Evolutionary conservation across 2,888 invertebrate genomes (phyloP).

Genomic region (Dexiosoma caninum): DNA sequence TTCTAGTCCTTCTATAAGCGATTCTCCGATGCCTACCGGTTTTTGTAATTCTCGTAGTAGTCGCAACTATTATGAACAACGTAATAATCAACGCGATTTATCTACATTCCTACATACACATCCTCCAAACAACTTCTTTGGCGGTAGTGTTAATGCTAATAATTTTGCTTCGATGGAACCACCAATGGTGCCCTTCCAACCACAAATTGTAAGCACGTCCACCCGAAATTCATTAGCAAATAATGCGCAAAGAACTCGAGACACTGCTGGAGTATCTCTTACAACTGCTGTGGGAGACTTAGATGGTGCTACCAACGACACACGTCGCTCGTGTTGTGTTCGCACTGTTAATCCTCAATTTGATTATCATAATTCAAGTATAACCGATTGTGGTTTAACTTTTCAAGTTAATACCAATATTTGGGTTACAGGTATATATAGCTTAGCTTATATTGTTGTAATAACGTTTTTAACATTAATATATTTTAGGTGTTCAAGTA

Average conservation of each 20-base stretch:
- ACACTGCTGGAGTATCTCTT: slow-evolving; percentile 55
- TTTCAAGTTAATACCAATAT: slow-evolving; percentile 90
- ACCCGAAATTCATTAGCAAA: slow-evolving; percentile 25
- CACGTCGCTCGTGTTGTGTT: slow-evolving; percentile 83
- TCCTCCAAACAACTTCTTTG: slow-evolving; percentile 51
- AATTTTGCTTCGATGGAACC: slow-evolving; percentile 48
- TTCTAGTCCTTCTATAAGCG: slow-evolving; percentile 82
- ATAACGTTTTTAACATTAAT: not conserved
- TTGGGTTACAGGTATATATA: slow-evolving; percentile 83
- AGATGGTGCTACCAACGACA: slow-evolving; percentile 63
- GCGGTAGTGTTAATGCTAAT: slow-evolving; percentile 41
- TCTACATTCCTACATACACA: slow-evolving; percentile 67
- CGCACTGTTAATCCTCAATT: slow-evolving; percentile 83
- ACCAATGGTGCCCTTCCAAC: slow-evolving; percentile 20
- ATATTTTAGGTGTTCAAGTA: slow-evolving; percentile 81
- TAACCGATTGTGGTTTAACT: slow-evolving; percentile 88
- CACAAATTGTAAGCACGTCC: slow-evolving; percentile 26
- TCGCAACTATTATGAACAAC: slow-evolving; percentile 72
- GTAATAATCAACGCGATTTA: slow-evolving; percentile 73
- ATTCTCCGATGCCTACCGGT: slow-evolving; percentile 85
- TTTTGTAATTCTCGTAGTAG: slow-evolving; percentile 81
- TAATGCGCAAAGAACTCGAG: no score
- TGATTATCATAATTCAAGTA: slow-evolving; percentile 86
- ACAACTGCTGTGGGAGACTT: slow-evolving; percentile 52
- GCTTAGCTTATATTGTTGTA: no score